Conservation (phyloP, 2,113 vertebrate genomes). For the Otus sunia region DNA sequence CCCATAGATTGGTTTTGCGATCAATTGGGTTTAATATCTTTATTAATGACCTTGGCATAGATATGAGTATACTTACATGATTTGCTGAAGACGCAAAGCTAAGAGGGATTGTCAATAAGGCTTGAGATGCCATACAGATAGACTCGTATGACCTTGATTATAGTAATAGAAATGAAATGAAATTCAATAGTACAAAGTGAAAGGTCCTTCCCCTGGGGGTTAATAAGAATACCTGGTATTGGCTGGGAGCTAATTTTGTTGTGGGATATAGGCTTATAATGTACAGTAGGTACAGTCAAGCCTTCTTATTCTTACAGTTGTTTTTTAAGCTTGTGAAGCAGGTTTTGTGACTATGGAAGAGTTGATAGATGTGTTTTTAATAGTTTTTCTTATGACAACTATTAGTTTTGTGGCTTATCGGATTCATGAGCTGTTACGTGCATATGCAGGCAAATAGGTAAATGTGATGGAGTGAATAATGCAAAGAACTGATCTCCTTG, state of each 20-base stretch:
- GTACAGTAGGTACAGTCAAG: not conserved
- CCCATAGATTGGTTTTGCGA: not conserved
- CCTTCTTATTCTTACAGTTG: not conserved
- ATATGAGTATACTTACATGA: not conserved
- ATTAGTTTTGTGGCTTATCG: not conserved
- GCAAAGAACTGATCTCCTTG: not conserved
- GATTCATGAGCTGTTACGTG: not conserved
- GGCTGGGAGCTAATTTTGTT: not conserved
- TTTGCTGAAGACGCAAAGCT: not conserved
- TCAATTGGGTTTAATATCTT: not conserved
- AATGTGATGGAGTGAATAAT: not conserved
- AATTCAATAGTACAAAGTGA: not conserved
- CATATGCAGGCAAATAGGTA: not conserved
- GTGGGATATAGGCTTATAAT: not conserved
- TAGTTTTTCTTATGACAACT: not conserved
- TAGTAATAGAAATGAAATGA: not conserved
- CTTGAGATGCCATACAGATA: not conserved
- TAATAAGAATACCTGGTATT: not conserved
- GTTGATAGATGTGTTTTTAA: not conserved
- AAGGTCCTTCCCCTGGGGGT: not conserved
- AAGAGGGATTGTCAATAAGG: not conserved
- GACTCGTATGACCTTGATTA: not conserved
- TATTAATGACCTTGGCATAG: not conserved
- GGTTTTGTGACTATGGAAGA: not conserved
- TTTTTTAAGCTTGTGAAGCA: not conserved